Base-by-base conservation (phyloP, 1,140 invertebrate genomes). In the Yoshiicerus persimilis region DNA sequence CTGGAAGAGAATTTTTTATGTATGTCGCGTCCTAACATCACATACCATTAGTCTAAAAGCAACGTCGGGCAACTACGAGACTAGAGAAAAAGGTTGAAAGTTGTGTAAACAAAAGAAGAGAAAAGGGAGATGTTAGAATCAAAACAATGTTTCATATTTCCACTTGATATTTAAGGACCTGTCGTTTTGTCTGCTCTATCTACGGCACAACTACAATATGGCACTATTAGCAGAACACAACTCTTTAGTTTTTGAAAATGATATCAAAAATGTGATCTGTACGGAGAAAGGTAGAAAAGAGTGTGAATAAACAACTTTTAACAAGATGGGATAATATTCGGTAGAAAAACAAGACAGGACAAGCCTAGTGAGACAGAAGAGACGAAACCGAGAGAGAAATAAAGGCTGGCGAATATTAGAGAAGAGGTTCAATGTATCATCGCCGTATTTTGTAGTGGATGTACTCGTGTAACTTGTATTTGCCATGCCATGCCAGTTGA, bases 121-220 rank as follows among this genome's bases (percentile, higher is more conserved):
- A 30, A 30, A n/a, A n/a, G n/a, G 25, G 30, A 32, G 34, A 83
- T 25, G 23, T 6, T 41, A 0, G 62, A 86, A 86, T 86, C 86
- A 86, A 86, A 86, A 86, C 86, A 70, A 66, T 70, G 86, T 64
- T 30, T 38, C 86, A n/a, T 30, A 75, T 86, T 86, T 34, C 86
- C 64, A 66, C 62, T n/a, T 38, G 62, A 32, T 86, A 39, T 83
- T 39, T 34, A n/a, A 83, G 32, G 16, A 38, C 9, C 27, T 38
- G 75, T 34, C 36, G 10, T 80, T 9, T 32, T 80, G 36, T 80
- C 36, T 80, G 13, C 34, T 23, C 23, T 5, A 4, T 36, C 38
- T 83, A 23, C 10, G 36, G 34, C 77, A 23, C 25, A 23, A 23
- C 11, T 70, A 27, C 11, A 27, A n/a, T n/a, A n/a, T 75, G 66